A percentile compares a stretch with the other conserved stretches of the same genome.
phyloP scores from a whole-genome alignment of 1,140 invertebrate species.

The Cardiocondyla obscurior region DNA sequence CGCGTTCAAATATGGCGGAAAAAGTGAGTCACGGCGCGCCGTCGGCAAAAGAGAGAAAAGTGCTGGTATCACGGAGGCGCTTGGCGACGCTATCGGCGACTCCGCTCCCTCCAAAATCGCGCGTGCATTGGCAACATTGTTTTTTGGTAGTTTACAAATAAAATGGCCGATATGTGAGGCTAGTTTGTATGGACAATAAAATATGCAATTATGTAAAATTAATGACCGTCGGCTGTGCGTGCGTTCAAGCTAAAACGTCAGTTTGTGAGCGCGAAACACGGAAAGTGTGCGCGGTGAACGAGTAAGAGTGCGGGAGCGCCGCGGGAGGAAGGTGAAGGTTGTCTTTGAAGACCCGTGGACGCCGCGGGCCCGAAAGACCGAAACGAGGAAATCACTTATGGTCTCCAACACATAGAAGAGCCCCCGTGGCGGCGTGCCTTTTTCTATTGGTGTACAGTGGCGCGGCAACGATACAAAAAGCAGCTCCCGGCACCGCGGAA shows the following conservation, averaged over 20 bases:
- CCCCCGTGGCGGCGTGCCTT: slow-evolving; percentile 51
- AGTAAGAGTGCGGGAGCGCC: slow-evolving; percentile 72
- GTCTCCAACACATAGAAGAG: slow-evolving; percentile 60
- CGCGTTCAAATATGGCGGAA: slow-evolving; percentile 73
- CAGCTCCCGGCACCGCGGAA: slow-evolving; percentile 3
- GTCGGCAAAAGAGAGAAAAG: slow-evolving; percentile 66
- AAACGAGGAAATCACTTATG: slow-evolving; percentile 65
- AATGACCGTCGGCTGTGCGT: slow-evolving; percentile 76
- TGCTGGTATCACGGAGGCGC: slow-evolving; percentile 75
- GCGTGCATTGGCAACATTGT: slow-evolving; percentile 80
- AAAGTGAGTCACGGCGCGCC: slow-evolving; percentile 46
- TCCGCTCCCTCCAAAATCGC: slow-evolving; percentile 80
- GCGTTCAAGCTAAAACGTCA: slow-evolving; percentile 63
- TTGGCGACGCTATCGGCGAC: slow-evolving; percentile 71
- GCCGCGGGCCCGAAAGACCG: slow-evolving; percentile 73
- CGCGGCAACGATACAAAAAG: slow-evolving; percentile 70
- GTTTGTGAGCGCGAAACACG: slow-evolving; percentile 42
- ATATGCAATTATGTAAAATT: slow-evolving; percentile 80
- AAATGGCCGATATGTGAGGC: slow-evolving; percentile 84
- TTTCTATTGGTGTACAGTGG: slow-evolving; percentile 70
- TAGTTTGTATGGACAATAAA: slow-evolving; percentile 82
- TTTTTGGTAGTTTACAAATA: slow-evolving; percentile 84
- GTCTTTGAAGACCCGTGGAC: slow-evolving; percentile 76
- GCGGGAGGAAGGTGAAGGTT: slow-evolving; percentile 76
- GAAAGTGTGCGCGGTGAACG: slow-evolving; percentile 59